Base-by-base conservation (phyloP, 2,888 invertebrate genomes). In the Oligia latruncula region DNA sequence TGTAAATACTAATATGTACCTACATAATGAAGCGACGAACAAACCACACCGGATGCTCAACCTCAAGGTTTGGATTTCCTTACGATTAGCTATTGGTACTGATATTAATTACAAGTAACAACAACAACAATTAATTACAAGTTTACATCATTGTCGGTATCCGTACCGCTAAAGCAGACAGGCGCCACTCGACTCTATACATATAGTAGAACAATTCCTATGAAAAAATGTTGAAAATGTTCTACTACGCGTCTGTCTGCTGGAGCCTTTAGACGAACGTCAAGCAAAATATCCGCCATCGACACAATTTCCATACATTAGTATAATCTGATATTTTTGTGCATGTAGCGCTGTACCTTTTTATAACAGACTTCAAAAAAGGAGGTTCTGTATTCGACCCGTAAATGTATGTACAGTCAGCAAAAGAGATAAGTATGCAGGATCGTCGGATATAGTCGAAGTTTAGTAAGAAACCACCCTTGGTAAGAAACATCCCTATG, bases 21-120 rank as follows among this genome's bases (percentile, higher is more conserved):
- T 73, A 67, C 11, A n/a, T 73, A 67, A 40, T 84, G 55, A 55
- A 73, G 49, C 52, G 55, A 75, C 20, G 20, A 20, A 55, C 49
- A 65, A 70, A 11, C 62, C 17, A n/a, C 49, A 17, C 43, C 83
- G 74, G 81, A 83, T 43, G 60, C 58, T 29, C 29, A 78, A 52
- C 78, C 60, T 79, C 88, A 86, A 87, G 84, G 88, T 71, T 81
- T 49, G 11, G 46, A 77, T 87, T 88, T 88, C 81, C 70, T 81
- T 74, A 71, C 77, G 29, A 80, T 80, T 65, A 55, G 17, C 68
- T 73, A 72, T n/a, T n/a, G 4, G 8, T 71, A 76, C 46, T 20
- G 40, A 62, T 68, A 86, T 73, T 73, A 79, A 75, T 71, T 77
- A 75, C 60, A 52, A 74, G n/a, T 73, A 29, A 29, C 29, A 29